Base-by-base conservation (phyloP, 1,140 invertebrate genomes). In the Pararge aegeria region DNA sequence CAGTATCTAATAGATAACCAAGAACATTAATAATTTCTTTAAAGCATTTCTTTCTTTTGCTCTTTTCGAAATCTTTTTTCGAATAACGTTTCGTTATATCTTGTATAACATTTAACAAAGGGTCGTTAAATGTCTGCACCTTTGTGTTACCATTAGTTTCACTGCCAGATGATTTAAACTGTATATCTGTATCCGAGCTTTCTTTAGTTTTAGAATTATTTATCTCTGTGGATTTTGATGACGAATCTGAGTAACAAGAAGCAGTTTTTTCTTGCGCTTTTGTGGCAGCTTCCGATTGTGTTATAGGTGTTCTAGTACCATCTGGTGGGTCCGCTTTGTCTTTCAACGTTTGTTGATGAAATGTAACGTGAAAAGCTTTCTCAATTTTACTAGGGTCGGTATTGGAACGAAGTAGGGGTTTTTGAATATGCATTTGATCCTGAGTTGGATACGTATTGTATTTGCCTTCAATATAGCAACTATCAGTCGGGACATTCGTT, bases 1-100 rank as follows among this genome's bases (percentile, higher is more conserved):
- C 82, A 20, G 86, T 89, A 55, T 87, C 83, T 40, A 89, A 63
- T 16, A 89, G 67, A 65, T 87, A 87, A 53, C 80, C 86, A 12
- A 89, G 61, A 55, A 85, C 68, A 21, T 69, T 73, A 21, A 89
- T 73, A 16, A 89, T 83, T 64, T 89, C 86, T 48, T 80, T 78
- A 38, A 82, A 87, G 61, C 82, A 85, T 66, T 87, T 89, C 50
- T 87, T 89, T 15, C 75, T 72, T 62, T 77, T 85, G 13, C 49
- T 66, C 30, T 80, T 82, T 44, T 77, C 72, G 18, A 75, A 54
- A 40, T 80, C 77, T 34, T 72, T 75, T 69, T 89, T 89, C 4
- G 80, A 77, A 68, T 87, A 89, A 1, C 80, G 76, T 49, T 72
- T 80, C 18, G 81, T 89, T 49, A 89, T 86, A 40, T 81, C 75